Evolutionary conservation across 2,113 vertebrate species (phyloP).

Genomic region (Ptilorrhoa leucosticta): DNA sequence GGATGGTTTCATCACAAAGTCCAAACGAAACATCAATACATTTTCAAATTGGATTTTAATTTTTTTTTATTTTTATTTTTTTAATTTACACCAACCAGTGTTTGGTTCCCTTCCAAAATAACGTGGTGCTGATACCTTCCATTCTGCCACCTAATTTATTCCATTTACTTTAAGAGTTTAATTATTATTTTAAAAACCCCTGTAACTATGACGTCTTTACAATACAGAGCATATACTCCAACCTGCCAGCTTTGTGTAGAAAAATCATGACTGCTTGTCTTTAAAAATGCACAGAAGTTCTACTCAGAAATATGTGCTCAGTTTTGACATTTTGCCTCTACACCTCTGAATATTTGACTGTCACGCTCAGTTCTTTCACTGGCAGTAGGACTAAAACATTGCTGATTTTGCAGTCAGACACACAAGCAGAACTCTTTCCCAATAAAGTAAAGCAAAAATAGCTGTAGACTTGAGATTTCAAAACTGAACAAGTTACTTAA

Average conservation of each 20-base stretch:
- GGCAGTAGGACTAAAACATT: neutral
- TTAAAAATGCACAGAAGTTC: neutral
- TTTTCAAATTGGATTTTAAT: neutral
- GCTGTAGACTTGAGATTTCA: neutral
- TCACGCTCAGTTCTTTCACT: neutral
- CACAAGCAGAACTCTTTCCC: neutral
- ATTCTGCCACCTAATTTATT: neutral
- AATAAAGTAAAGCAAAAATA: neutral
- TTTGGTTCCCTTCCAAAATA: neutral
- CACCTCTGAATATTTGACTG: neutral
- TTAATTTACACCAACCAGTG: rapidly evolving
- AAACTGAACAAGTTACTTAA: neutral
- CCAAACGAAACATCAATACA: neutral
- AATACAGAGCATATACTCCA: neutral
- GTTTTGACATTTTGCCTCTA: neutral
- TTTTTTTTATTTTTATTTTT: neutral
- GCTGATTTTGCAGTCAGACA: neutral
- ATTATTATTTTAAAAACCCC: neutral
- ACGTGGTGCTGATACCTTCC: neutral
- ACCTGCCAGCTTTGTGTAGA: neutral
- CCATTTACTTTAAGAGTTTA: neutral
- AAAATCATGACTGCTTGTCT: neutral
- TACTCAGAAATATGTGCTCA: neutral
- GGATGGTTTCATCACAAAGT: neutral
- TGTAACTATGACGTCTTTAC: neutral